Evolutionary conservation across 1,140 invertebrate species (phyloP).

Genomic region (Himalopsyche phryganea): DNA sequence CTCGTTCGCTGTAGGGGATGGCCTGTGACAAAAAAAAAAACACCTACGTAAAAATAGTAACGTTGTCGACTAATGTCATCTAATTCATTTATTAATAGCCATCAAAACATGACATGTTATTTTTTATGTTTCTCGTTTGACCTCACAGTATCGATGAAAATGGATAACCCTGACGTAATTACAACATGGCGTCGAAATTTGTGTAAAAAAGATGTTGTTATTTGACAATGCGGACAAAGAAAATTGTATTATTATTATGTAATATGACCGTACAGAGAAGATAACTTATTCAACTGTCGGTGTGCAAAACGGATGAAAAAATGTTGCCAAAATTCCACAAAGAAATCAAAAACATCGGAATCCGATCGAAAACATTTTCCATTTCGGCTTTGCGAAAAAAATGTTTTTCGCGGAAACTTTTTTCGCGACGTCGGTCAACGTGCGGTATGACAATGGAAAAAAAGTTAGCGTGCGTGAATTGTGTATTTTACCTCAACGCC

Average conservation of each 20-base stretch:
- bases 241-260: slow-evolving; percentile 9
- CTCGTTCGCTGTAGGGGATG: slow-evolving; percentile 26
- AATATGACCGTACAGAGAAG: slow-evolving; percentile 2
- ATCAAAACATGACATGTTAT: slow-evolving; percentile 22
- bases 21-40: slow-evolving; percentile 19
- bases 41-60: slow-evolving; percentile 19
- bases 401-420: background rate
- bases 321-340: too few species aligned
- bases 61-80: slow-evolving; percentile 3
- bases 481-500: background rate
- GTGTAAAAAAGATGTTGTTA: slow-evolving; percentile 16
- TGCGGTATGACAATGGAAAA: background rate
- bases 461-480: background rate
- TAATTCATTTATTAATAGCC: slow-evolving; percentile 8
- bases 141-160: slow-evolving; percentile 13
- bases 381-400: slow-evolving; percentile 3
- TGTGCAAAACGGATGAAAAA: background rate
- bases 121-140: slow-evolving; percentile 5
- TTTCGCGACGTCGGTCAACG: background rate
- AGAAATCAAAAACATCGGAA: slow-evolving; percentile 16
- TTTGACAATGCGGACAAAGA: slow-evolving; percentile 16
- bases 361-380: background rate
- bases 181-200: slow-evolving; percentile 45
- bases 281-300: background rate
- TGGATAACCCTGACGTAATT: slow-evolving; percentile 44